Conservation (phyloP, 37 sponge, comb jelly and placozoan species). For the Lycopodina hypogea region DNA sequence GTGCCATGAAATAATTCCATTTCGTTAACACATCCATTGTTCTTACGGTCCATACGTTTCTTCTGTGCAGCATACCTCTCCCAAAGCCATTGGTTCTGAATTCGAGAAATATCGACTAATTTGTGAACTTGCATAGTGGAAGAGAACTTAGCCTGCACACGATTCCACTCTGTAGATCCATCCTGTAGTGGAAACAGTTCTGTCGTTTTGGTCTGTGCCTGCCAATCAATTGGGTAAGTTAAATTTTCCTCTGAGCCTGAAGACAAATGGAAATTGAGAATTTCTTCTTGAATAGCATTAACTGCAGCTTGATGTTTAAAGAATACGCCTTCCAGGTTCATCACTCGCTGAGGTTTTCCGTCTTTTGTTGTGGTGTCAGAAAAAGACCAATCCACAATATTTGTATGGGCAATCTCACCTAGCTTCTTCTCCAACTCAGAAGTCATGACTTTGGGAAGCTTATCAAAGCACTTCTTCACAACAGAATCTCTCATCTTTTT, state of each 20-base stretch:
- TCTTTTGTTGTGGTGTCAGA: neutral
- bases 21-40: constrained; percentile 59
- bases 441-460: neutral
- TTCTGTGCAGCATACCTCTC: constrained; percentile 54
- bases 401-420: constrained; percentile 5
- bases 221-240: constrained; percentile 47
- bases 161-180: constrained; percentile 46
- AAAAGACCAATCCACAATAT: constrained; percentile 8
- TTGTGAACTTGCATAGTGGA: constrained; percentile 39
- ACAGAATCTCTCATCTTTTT: constrained; percentile 13
- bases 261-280: constrained; percentile 29
- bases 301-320: neutral
- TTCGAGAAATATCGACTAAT: constrained; percentile 39
- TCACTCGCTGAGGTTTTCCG: constrained; percentile 5
- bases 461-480: neutral
- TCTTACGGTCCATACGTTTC: constrained; percentile 56
- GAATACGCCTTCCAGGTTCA: constrained; percentile 27
- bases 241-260: neutral
- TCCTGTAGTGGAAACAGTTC: constrained; percentile 31
- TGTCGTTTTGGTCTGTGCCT: constrained; percentile 22
- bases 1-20: constrained; percentile 79
- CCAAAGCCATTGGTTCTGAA: constrained; percentile 87
- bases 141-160: constrained; percentile 39
- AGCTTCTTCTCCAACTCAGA: constrained; percentile 32
- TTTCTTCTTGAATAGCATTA: constrained; percentile 29